These are phyloP conservation scores for Therioaphis trifolii DNA, from an alignment of 2,888 invertebrate genomes.

Conservation along the genomic window DNA sequence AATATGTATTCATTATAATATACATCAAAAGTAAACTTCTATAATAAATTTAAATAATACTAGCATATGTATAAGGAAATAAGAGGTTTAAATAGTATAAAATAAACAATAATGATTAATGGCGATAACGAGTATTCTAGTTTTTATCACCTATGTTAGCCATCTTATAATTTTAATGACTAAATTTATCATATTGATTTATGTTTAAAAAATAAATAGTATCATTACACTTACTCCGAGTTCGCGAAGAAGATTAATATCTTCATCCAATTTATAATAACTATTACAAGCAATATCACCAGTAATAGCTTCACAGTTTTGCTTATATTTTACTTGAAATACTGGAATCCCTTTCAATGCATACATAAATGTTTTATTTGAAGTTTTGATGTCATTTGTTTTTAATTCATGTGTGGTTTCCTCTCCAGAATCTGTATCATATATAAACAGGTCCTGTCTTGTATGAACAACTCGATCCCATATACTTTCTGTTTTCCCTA, in stretches of 20 bases:
- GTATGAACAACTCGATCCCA: slow-evolving; percentile 77
- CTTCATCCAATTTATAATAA: slow-evolving; percentile 75
- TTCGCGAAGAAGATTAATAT: slow-evolving; percentile 73
- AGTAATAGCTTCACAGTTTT: background rate
- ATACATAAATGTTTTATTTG: background rate
- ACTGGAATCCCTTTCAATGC: slow-evolving; percentile 28
- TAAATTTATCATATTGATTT: too few relatives aligned
- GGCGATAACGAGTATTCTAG: too few relatives aligned
- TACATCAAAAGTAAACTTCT: too few relatives aligned
- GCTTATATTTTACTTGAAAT: background rate
- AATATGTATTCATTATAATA: too few relatives aligned
- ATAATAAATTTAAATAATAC: too few relatives aligned
- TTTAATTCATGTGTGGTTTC: too few relatives aligned
- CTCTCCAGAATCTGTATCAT: slow-evolving; percentile 71
- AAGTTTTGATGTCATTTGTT: slow-evolving; percentile 64
- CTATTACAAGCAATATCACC: slow-evolving; percentile 77
- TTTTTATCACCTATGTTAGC: too few relatives aligned
- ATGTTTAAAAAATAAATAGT: too few relatives aligned
- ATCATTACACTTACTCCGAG: slow-evolving; percentile 71
- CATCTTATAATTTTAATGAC: too few relatives aligned
- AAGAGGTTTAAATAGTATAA: too few relatives aligned
- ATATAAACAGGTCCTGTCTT: slow-evolving; percentile 67
- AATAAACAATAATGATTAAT: too few relatives aligned
- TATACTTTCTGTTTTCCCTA: slow-evolving; percentile 75
- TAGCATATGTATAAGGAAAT: too few relatives aligned